Base-by-base conservation (phyloP, 2,888 invertebrate species). In the Cataglyphis altisquamis region DNA sequence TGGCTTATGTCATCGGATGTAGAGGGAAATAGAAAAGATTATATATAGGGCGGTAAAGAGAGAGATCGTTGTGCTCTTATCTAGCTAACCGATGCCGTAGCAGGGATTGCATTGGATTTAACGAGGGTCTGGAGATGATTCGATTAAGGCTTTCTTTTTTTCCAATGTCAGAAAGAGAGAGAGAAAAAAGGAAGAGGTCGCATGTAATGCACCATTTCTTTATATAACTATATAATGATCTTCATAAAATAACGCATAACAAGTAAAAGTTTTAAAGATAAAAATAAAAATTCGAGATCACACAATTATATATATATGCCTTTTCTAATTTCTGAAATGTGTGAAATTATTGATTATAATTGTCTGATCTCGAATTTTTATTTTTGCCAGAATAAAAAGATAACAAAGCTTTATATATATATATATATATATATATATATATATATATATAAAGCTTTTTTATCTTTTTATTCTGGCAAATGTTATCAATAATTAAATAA, bases 1-100 rank as follows among this genome's bases (percentile, higher is more conserved):
- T 89, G 90, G 89, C 89, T 83, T 66, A 66, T 87, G 89, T 89
- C 90, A 88, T 85, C 86, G 84, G 29, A 82, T n/a, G n/a, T 70
- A 36, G 78, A 84, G 88, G 83, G 88, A 88, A 90, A 90, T 89
- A 89, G 89, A 90, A 91, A 89, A 90, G 90, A 85, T 86, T 84
- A 52, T 52, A 52, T 52, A 52, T 8, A 80, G 84, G 60, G 32
- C 66, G 32, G 45, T n/a, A 32, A 45, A 29, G 72, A 78, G 78
- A 82, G 82, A 82, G 87, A 83, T 84, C 83, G 75, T 82, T 62
- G 73, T 15, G 57, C 63, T 78, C 83, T 90, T 89, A 89, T 89
- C 89, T n/a, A n/a, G 85, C 57, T 36, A 64, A 89, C 87, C 87
- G 83, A 64, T 73, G 74, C 84, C 70, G 67, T 57, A 66, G 77